phyloP scores from a whole-genome alignment of 1,140 invertebrate genomes.

The Radopholus similis region DNA sequence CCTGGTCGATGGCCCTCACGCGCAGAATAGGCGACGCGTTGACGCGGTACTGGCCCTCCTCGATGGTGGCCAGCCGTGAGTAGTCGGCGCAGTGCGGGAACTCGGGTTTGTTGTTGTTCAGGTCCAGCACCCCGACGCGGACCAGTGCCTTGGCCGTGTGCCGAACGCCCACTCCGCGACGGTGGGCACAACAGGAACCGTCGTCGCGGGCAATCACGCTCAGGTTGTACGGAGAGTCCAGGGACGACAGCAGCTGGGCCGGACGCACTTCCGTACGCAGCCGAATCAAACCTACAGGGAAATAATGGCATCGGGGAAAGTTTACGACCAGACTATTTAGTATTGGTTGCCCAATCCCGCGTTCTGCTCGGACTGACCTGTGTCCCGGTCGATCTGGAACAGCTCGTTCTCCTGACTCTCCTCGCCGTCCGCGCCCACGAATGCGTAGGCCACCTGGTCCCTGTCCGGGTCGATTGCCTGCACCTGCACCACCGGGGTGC shows the following conservation, averaged over 20 bases:
- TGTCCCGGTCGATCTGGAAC: slow-evolving; percentile 54
- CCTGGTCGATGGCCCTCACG: slow-evolving; percentile 50
- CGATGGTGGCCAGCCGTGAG: slow-evolving; percentile 34
- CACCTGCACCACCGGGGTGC: slow-evolving; percentile 51
- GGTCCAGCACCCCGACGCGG: slow-evolving; percentile 43
- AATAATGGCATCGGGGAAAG: not conserved
- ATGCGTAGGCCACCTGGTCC: slow-evolving; percentile 50
- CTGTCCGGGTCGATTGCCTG: slow-evolving; percentile 51
- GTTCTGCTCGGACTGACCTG: slow-evolving; percentile 30
- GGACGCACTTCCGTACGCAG: slow-evolving; percentile 32
- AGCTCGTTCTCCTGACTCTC: slow-evolving; percentile 30
- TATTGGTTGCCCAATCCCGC: not conserved
- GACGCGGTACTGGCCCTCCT: slow-evolving; percentile 46
- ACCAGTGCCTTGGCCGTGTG: slow-evolving; percentile 37
- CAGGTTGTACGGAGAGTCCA: slow-evolving; percentile 41
- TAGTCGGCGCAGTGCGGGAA: slow-evolving; percentile 47
- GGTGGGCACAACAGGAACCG: slow-evolving; percentile 49
- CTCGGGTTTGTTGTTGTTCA: slow-evolving; percentile 54
- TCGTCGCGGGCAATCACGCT: slow-evolving; percentile 54
- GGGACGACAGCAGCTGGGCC: slow-evolving; percentile 28
- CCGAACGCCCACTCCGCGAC: not conserved
- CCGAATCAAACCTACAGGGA: slow-evolving; percentile 50
- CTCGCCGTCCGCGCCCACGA: slow-evolving; percentile 36
- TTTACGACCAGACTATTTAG: slow-evolving; percentile 1
- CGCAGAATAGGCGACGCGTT: slow-evolving; percentile 28